A percentile compares a stretch with the other conserved stretches of the same genome.
Conservation (phyloP, 2,797 vertebrate genomes). For the Eulemur coronatus region DNA sequence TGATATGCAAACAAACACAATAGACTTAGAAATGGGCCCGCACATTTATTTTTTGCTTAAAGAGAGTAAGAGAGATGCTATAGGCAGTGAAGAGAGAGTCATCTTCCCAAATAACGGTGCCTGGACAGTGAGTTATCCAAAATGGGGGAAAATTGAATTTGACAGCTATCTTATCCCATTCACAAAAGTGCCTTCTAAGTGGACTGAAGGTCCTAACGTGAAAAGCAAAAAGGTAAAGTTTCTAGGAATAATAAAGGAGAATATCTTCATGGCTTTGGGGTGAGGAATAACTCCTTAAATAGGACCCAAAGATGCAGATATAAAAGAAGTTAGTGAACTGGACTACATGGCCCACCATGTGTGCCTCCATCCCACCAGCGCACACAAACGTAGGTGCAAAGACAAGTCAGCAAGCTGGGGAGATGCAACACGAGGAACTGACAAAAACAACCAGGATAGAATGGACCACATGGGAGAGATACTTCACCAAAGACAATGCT, state of each 20-base stretch:
- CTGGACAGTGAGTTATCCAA: not conserved
- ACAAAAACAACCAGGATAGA: not conserved
- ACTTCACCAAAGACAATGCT: no score
- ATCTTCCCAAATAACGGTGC: not conserved
- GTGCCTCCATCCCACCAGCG: no score
- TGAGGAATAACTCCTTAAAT: not conserved
- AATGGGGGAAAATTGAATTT: not conserved
- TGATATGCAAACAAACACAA: not conserved
- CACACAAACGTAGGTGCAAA: not conserved
- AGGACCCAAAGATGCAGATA: not conserved
- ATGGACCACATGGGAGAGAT: not conserved
- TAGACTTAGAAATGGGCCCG: not conserved
- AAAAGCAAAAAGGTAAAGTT: not conserved
- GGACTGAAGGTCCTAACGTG: not conserved
- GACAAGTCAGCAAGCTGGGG: not conserved
- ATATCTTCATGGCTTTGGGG: not conserved
- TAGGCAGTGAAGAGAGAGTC: not conserved
- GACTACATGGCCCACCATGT: not conserved
- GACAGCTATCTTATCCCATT: not conserved
- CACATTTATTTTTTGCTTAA: not conserved
- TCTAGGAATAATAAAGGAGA: not conserved
- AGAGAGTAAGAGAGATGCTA: not conserved
- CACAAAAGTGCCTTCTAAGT: not conserved
- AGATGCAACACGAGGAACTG: not conserved
- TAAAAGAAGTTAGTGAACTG: not conserved